phyloP scores from a whole-genome alignment of 2,888 invertebrate species.

The Isotomurus palustris region DNA sequence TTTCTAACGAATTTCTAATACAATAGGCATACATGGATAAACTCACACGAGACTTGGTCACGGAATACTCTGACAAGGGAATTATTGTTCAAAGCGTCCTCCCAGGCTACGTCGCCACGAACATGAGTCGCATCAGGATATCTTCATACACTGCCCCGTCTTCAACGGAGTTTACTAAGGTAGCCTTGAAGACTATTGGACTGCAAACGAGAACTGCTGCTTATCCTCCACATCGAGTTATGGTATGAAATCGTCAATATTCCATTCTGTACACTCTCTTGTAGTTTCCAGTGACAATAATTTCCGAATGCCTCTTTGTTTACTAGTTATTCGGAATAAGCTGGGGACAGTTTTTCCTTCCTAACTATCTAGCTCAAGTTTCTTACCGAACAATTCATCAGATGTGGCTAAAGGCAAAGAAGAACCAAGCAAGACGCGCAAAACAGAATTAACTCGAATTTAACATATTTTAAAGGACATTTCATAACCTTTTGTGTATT shows the following conservation, averaged over 20 bases:
- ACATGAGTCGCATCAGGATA: slow-evolving; percentile 76
- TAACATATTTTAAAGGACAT: background rate
- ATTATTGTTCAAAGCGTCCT: slow-evolving; percentile 74
- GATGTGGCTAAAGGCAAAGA: slow-evolving; percentile 46
- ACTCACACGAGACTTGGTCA: slow-evolving; percentile 68
- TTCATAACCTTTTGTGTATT: too few relatives aligned
- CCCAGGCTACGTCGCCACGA: slow-evolving; percentile 86
- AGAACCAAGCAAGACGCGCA: slow-evolving; percentile 44
- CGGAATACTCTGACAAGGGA: slow-evolving; percentile 68
- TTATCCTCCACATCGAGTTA: slow-evolving; percentile 65
- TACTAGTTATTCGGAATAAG: slow-evolving; percentile 44
- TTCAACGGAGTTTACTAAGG: slow-evolving; percentile 65
- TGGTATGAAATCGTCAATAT: slow-evolving; percentile 51
- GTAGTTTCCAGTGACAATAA: too few relatives aligned
- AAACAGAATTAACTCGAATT: slow-evolving; percentile 36
- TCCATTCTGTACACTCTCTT: background rate
- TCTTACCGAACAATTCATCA: slow-evolving; percentile 44
- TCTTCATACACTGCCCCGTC: slow-evolving; percentile 70
- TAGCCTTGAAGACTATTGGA: slow-evolving; percentile 67
- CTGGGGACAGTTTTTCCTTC: slow-evolving; percentile 46
- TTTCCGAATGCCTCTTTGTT: slow-evolving; percentile 3
- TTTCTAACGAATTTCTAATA: background rate
- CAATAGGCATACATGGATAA: slow-evolving; percentile 72
- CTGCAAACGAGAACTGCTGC: slow-evolving; percentile 66
- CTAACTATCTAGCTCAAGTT: slow-evolving; percentile 44